These are phyloP conservation scores for Ammodytes dubius DNA, from an alignment of 2,113 vertebrate species.

Conservation along the genomic window DNA sequence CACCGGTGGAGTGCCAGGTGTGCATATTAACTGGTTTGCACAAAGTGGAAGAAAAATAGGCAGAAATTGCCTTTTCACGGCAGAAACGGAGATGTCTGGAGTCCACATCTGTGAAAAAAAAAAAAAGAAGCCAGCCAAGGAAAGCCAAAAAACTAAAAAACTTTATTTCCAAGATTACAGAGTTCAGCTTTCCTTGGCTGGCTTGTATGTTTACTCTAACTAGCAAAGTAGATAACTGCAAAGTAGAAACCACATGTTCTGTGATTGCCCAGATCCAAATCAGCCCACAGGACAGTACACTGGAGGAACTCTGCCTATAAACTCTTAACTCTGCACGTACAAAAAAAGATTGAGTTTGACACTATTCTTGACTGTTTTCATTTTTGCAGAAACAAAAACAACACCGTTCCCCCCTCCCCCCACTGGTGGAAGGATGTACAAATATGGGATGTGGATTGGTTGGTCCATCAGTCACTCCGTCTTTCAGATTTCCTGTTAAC, in stretches of 20 bases:
- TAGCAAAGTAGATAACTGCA: too few relatives aligned
- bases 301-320: not conserved
- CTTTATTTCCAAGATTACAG: too few relatives aligned
- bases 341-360: not conserved
- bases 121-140: conserved; percentile 39
- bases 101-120: conserved; percentile 16
- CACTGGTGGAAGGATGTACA: not conserved
- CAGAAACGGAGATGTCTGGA: conserved; percentile 38
- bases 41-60: conserved; percentile 6
- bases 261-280: not conserved
- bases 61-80: not conserved
- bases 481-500: not conserved
- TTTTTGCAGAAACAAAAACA: not conserved
- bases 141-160: not conserved
- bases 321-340: too few relatives aligned
- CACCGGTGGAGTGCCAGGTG: not conserved
- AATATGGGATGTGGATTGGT: not conserved
- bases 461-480: not conserved
- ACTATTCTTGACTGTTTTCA: not conserved
- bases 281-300: not conserved
- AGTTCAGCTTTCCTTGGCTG: too few relatives aligned
- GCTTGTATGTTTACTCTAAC: too few relatives aligned
- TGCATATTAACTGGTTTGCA: not conserved
- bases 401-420: not conserved
- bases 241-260: too few relatives aligned